Percentiles rank a stretch among this genome's conserved stretches.
Evolutionary conservation across 2,113 vertebrate genomes (phyloP).

Genomic region (Phodopus roborovskii): DNA sequence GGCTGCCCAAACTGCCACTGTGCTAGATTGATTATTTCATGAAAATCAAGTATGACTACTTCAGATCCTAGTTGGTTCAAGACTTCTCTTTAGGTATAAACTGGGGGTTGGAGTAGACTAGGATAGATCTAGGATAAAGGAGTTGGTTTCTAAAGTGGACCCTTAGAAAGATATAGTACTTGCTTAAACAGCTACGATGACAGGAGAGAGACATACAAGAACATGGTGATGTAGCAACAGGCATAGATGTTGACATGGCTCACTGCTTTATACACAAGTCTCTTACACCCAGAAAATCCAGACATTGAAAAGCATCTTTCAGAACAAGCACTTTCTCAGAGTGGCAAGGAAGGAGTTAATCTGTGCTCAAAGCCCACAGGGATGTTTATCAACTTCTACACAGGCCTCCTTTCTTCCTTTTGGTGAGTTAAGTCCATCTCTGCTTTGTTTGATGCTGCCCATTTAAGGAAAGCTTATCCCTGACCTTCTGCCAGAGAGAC

Average conservation of each 20-base stretch:
- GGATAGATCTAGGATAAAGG: neutral
- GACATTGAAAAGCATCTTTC: neutral
- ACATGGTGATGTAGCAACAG: neutral
- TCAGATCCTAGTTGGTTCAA: neutral
- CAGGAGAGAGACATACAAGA: neutral
- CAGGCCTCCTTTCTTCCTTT: constrained; percentile 88
- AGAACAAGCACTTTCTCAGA: constrained; percentile 13
- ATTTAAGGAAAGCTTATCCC: constrained; percentile 93
- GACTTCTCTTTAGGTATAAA: neutral
- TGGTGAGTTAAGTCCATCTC: constrained; percentile 89
- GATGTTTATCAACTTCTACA: constrained; percentile 88
- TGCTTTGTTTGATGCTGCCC: constrained; percentile 91
- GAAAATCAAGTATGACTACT: constrained; percentile 7
- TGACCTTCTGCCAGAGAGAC: constrained; percentile 96
- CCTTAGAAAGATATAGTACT: neutral
- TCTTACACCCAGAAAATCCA: neutral
- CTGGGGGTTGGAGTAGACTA: neutral
- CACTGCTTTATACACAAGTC: neutral
- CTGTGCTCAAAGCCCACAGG: constrained; percentile 83
- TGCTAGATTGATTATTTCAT: neutral
- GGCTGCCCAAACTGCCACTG: neutral
- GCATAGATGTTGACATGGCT: neutral
- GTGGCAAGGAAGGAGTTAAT: constrained; percentile 84
- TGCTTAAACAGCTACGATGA: constrained; percentile 31
- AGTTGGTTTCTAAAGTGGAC: neutral